phyloP scores from a whole-genome alignment of 2,888 invertebrate genomes.

The Drosophila lacicola region DNA sequence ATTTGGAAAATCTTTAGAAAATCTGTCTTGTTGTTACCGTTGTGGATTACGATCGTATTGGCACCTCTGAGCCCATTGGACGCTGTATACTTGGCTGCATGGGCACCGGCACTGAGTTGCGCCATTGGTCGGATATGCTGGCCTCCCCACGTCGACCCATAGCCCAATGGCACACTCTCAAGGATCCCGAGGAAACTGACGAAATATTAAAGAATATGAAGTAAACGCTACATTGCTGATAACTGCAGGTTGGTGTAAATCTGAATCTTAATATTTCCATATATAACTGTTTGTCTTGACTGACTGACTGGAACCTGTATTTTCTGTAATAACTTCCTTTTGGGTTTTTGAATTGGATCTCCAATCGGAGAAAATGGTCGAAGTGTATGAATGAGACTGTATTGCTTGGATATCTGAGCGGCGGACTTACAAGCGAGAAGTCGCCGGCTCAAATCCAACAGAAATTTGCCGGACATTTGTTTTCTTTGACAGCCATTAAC shows the following conservation, averaged over 20 bases:
- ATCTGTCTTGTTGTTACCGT: constrained; percentile 99
- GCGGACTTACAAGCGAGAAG: no score
- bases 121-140: constrained; percentile 99
- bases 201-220: constrained; percentile 85
- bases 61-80: constrained; percentile 99
- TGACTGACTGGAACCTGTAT: no score
- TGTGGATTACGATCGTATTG: constrained; percentile 99
- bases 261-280: background rate
- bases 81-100: constrained; percentile 98
- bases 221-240: constrained; percentile 69
- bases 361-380: no score
- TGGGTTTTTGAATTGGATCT: no score
- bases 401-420: no score
- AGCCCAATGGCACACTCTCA: constrained; percentile 99
- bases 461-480: no score
- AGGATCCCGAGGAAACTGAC: constrained; percentile 95
- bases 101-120: constrained; percentile 98
- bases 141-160: constrained; percentile 99
- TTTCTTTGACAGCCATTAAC: no score
- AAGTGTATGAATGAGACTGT: no score
- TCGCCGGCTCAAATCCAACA: no score
- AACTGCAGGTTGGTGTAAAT: constrained; percentile 46
- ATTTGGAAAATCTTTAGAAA: constrained; percentile 89
- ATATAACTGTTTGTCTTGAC: no score
- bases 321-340: no score